These are phyloP conservation scores for Cremastobaeus sp. DNA, from an alignment of 2,888 invertebrate genomes.

Conservation along the genomic window DNA sequence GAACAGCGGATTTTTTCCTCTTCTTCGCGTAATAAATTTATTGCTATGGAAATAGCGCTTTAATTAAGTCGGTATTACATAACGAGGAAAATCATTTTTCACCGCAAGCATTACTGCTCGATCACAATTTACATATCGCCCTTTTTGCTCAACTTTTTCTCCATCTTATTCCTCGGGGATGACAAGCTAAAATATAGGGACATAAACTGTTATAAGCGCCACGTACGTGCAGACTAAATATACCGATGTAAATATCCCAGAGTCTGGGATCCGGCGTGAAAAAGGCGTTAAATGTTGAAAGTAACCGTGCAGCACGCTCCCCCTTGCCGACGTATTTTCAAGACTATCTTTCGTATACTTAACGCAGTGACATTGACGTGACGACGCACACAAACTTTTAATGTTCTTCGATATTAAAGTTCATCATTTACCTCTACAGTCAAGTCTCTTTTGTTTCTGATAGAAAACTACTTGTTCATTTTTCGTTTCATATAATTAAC, in stretches of 20 bases:
- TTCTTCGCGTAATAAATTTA: too few species aligned
- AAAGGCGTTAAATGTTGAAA: conserved; percentile 65
- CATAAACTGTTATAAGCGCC: conserved; percentile 71
- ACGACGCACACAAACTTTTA: conserved; percentile 30
- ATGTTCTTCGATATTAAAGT: conserved; percentile 54
- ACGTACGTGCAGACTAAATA: conserved; percentile 72
- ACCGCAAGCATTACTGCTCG: conserved; percentile 29
- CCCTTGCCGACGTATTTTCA: conserved; percentile 52
- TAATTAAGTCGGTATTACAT: too few species aligned
- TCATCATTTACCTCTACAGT: too few species aligned
- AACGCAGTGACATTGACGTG: conserved; percentile 48
- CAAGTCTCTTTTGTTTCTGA: neutral
- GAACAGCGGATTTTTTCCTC: too few species aligned
- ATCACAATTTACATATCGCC: conserved; percentile 50
- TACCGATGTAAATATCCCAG: conserved; percentile 72
- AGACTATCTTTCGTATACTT: conserved; percentile 47
- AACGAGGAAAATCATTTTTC: neutral
- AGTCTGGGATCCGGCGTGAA: conserved; percentile 64
- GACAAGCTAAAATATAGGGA: conserved; percentile 58
- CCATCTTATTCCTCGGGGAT: conserved; percentile 41
- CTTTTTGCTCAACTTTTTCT: conserved; percentile 8
- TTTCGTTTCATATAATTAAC: too few species aligned
- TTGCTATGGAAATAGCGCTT: too few species aligned
- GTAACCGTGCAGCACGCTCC: conserved; percentile 43
- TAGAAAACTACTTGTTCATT: too few species aligned